phyloP scores from a whole-genome alignment of 2,888 invertebrate genomes.

The Sphaerophoria rueppellii region DNA sequence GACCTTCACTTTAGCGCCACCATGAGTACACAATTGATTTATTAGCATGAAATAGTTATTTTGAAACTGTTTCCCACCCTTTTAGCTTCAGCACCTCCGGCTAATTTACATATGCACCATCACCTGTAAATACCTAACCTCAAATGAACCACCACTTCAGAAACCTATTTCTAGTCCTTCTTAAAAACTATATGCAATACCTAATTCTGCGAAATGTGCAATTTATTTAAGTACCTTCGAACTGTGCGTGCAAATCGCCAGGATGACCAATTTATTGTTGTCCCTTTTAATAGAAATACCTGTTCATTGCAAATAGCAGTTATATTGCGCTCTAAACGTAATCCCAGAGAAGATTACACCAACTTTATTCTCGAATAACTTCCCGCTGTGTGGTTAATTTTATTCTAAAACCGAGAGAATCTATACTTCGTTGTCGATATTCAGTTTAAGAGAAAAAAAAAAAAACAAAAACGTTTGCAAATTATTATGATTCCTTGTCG shows the following conservation, averaged over 20 bases:
- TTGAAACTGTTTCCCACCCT: too few species aligned
- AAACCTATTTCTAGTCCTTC: too few species aligned
- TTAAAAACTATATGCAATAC: too few species aligned
- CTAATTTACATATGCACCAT: too few species aligned
- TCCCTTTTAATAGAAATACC: slow-evolving; percentile 31
- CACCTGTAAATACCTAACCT: too few species aligned
- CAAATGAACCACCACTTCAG: too few species aligned
- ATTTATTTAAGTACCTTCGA: slow-evolving; percentile 43
- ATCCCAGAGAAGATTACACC: slow-evolving; percentile 47
- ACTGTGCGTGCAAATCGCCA: slow-evolving; percentile 35
- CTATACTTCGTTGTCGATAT: slow-evolving; percentile 11
- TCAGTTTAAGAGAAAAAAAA: slow-evolving; percentile 23
- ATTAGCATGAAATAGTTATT: too few species aligned
- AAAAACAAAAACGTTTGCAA: slow-evolving; percentile 41
- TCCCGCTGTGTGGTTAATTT: slow-evolving; percentile 59
- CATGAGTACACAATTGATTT: too few species aligned
- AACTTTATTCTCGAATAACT: slow-evolving; percentile 12
- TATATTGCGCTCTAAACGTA: slow-evolving; percentile 2
- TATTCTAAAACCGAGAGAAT: slow-evolving; percentile 18
- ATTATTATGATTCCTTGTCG: slow-evolving; percentile 28
- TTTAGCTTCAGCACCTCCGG: too few species aligned
- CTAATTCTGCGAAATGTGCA: slow-evolving; percentile 28
- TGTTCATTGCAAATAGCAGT: slow-evolving; percentile 8
- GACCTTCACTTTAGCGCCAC: too few species aligned
- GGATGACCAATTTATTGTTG: slow-evolving; percentile 63